Conservation (phyloP, 2,797 vertebrate species). For the Rhincodon typus region DNA sequence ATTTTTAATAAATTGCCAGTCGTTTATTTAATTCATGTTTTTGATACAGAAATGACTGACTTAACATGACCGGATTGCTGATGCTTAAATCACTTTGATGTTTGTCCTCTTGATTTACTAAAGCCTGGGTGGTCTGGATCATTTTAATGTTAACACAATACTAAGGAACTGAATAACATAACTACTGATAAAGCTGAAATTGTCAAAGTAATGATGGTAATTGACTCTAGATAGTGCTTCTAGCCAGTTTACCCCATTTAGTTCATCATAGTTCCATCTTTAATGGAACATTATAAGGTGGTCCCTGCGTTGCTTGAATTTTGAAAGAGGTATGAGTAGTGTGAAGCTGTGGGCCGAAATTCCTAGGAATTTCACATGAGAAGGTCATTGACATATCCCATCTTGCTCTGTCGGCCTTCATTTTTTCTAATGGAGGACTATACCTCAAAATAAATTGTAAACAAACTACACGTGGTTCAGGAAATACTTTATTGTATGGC, state of each 20-base stretch:
- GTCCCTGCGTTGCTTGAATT: background rate
- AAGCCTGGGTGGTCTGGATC: background rate
- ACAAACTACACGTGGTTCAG: background rate
- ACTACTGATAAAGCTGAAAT: background rate
- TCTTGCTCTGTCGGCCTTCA: background rate
- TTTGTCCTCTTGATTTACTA: background rate
- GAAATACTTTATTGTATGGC: background rate
- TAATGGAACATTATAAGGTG: background rate
- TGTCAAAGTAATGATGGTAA: background rate
- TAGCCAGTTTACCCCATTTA: background rate
- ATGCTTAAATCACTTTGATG: background rate
- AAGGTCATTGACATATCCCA: background rate
- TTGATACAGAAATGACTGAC: background rate
- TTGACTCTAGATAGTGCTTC: background rate
- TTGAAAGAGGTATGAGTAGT: background rate
- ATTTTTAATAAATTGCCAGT: background rate
- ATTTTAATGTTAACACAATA: background rate
- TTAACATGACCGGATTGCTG: background rate
- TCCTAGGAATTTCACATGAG: background rate
- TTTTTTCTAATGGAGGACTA: background rate
- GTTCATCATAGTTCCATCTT: background rate
- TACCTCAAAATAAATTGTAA: background rate
- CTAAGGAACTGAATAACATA: background rate
- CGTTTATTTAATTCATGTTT: background rate
- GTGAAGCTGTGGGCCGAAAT: background rate